Evolutionary conservation across 2,797 vertebrate genomes (phyloP).

Genomic region (Acanthopagrus latus): DNA sequence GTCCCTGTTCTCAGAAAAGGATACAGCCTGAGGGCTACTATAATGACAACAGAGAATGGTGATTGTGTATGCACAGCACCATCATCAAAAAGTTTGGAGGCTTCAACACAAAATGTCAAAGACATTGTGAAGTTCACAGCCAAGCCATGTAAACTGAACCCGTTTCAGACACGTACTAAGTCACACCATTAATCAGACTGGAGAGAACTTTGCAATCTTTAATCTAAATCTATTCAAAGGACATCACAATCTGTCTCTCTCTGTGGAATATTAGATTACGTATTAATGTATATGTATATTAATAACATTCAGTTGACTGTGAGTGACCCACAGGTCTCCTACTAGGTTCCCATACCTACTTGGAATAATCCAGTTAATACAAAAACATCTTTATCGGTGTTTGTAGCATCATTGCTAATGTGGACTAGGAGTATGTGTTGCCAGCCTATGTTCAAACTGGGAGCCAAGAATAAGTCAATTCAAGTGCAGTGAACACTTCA

Average conservation of each 20-base stretch:
- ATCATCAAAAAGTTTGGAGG: not conserved
- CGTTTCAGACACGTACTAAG: too few species aligned
- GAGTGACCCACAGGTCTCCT: not conserved
- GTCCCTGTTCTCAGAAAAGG: not conserved
- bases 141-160: too few species aligned
- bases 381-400: not conserved
- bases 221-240: not conserved
- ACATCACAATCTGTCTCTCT: not conserved
- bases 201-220: not conserved
- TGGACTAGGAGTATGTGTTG: too few species aligned
- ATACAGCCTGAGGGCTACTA: not conserved
- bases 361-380: not conserved
- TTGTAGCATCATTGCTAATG: too few species aligned
- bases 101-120: not conserved
- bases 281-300: too few species aligned
- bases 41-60: not conserved
- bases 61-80: not conserved
- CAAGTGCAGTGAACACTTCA: not conserved
- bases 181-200: not conserved
- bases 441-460: too few species aligned
- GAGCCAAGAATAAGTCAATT: not conserved
- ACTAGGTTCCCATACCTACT: not conserved
- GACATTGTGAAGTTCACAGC: not conserved
- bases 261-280: not conserved
- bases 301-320: not conserved